Percentiles rank a stretch among this genome's conserved stretches.
Evolutionary conservation across 2,797 vertebrate species (phyloP).

Genomic region (Scomberomorus guttatus): DNA sequence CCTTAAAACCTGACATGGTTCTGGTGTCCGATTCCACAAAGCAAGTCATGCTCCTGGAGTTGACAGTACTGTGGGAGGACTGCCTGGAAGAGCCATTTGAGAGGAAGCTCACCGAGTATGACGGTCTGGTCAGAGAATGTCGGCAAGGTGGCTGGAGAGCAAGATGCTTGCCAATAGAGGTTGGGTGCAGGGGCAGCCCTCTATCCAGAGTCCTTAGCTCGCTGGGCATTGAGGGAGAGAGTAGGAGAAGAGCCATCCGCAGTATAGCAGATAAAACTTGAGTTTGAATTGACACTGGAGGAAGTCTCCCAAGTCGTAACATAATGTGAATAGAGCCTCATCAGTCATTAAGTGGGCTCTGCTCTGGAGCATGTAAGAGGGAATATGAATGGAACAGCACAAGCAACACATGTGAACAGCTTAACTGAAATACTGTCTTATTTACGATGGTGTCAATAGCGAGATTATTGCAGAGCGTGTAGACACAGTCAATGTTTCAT

Average conservation of each 20-base stretch:
- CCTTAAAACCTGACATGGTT: no score
- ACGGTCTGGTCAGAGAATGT: neutral
- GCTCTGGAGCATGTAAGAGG: slow-evolving; percentile 10
- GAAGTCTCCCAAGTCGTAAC: slow-evolving; percentile 11
- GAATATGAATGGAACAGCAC: slow-evolving; percentile 32
- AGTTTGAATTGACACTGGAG: neutral
- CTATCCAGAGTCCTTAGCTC: neutral
- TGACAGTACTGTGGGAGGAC: neutral
- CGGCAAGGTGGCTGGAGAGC: neutral
- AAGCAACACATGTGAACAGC: slow-evolving; percentile 41
- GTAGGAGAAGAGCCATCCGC: no score
- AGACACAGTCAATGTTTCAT: slow-evolving; percentile 60
- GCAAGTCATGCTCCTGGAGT: no score
- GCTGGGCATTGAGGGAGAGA: neutral
- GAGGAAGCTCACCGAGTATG: neutral
- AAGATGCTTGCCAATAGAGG: neutral
- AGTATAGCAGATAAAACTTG: neutral
- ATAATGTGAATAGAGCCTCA: slow-evolving; percentile 21
- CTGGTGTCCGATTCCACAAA: no score
- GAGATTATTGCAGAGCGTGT: slow-evolving; percentile 41
- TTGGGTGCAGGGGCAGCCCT: neutral
- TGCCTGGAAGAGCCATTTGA: neutral
- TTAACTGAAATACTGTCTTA: slow-evolving; percentile 61
- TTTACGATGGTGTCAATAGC: slow-evolving; percentile 48
- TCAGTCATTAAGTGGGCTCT: neutral